phyloP scores from a whole-genome alignment of 2,113 vertebrate species.

The Physeter macrocephalus region DNA sequence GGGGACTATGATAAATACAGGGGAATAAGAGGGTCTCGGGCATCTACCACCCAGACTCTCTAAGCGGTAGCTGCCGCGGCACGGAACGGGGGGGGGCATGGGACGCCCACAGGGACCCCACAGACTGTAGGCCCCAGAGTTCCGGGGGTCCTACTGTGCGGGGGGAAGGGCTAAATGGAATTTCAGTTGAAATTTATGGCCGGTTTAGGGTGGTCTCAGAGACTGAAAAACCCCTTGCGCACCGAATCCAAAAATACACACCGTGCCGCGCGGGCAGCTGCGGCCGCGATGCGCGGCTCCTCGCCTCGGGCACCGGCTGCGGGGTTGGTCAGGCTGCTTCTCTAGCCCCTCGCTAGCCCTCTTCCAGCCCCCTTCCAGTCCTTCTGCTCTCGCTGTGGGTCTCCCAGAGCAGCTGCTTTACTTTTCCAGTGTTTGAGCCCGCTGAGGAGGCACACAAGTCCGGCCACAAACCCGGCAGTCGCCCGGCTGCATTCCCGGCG shows the following conservation, averaged over 20 bases:
- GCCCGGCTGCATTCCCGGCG: neutral
- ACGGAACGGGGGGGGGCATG: neutral
- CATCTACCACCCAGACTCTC: slow-evolving; percentile 58
- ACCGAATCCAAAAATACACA: neutral
- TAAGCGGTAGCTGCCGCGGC: slow-evolving; percentile 74
- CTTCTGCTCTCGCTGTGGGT: neutral
- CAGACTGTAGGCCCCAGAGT: neutral
- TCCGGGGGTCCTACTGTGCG: neutral
- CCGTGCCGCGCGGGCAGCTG: neutral
- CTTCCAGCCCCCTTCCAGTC: neutral
- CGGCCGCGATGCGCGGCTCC: neutral
- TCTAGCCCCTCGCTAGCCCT: neutral
- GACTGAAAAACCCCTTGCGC: neutral
- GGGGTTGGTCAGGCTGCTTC: rapidly evolving
- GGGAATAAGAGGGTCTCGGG: slow-evolving; percentile 66
- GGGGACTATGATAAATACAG: slow-evolving; percentile 64
- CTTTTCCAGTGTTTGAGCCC: neutral
- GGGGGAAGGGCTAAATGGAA: neutral
- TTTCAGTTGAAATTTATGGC: neutral
- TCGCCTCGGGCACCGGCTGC: neutral
- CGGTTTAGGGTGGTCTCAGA: neutral
- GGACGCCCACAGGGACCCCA: neutral
- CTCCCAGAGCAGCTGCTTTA: neutral
- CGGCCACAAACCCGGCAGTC: neutral
- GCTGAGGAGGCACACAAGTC: neutral